Conservation (phyloP, 2,113 vertebrate species). For the Osmerus mordax region DNA sequence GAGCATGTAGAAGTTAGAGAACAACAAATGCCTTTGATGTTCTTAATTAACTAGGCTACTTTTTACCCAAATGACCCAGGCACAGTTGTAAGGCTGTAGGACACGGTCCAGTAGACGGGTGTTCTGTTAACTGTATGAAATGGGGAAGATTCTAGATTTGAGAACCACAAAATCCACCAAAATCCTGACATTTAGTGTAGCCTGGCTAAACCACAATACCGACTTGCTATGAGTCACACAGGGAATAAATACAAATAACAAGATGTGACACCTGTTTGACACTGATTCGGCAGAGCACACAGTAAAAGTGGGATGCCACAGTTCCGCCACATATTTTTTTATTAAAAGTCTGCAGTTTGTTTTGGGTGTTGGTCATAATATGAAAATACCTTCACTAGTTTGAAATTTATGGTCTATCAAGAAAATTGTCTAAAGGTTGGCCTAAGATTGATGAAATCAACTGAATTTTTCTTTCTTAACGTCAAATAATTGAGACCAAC, state of each 20-base stretch:
- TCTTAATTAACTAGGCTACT: neutral
- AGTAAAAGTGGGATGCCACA: no score
- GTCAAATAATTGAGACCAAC: no score
- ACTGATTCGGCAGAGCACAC: neutral
- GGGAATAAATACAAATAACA: neutral
- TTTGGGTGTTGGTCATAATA: no score
- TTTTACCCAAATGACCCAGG: neutral
- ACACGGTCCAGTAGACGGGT: neutral
- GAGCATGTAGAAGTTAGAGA: no score
- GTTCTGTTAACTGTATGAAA: neutral
- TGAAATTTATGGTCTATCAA: no score
- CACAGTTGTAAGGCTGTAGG: neutral
- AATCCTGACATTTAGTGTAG: neutral
- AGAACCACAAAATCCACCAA: conserved; percentile 7
- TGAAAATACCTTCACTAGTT: no score
- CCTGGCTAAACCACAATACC: conserved; percentile 17
- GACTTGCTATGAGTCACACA: conserved; percentile 3
- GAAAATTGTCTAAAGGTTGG: no score
- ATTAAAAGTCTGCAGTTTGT: no score
- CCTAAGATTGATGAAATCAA: no score
- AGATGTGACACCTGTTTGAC: neutral
- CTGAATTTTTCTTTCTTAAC: no score
- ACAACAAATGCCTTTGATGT: no score
- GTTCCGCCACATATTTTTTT: no score
- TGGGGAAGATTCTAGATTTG: neutral